Evolutionary conservation across 2,113 vertebrate genomes (phyloP).

Genomic region (Solea solea): DNA sequence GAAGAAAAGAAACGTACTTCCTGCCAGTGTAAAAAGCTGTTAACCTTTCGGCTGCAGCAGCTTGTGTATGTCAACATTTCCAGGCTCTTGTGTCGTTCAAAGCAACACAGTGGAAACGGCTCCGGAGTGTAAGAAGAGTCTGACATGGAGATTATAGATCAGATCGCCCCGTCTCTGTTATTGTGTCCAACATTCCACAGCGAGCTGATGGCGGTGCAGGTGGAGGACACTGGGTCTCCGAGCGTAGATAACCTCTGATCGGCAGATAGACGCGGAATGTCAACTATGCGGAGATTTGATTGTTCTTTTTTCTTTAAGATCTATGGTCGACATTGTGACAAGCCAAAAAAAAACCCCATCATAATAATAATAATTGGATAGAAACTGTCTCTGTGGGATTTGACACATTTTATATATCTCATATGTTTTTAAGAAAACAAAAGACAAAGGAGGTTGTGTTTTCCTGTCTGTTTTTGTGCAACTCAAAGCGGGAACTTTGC

Average conservation of each 20-base stretch:
- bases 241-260: constrained; percentile 39
- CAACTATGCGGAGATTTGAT: constrained; percentile 27
- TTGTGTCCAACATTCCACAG: constrained; percentile 66
- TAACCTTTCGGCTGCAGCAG: background rate
- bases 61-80: constrained; percentile 29
- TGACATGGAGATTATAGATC: constrained; percentile 46
- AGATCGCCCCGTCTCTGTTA: constrained; percentile 31
- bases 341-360: too few relatives aligned
- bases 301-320: background rate
- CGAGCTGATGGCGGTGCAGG: constrained; percentile 28
- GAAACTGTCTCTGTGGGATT: too few relatives aligned
- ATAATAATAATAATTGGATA: too few relatives aligned
- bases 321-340: too few relatives aligned
- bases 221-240: constrained; percentile 18
- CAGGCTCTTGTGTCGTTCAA: constrained; percentile 7
- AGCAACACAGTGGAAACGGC: constrained; percentile 2
- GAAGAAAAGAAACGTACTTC: background rate
- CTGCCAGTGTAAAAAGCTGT: constrained; percentile 14
- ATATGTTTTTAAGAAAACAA: too few relatives aligned
- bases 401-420: too few relatives aligned
- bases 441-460: too few relatives aligned
- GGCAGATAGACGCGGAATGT: constrained; percentile 53
- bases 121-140: constrained; percentile 25
- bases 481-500: too few relatives aligned
- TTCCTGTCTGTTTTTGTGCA: too few relatives aligned